Conservation (phyloP, 2,888 invertebrate genomes). For the Oligia latruncula region DNA sequence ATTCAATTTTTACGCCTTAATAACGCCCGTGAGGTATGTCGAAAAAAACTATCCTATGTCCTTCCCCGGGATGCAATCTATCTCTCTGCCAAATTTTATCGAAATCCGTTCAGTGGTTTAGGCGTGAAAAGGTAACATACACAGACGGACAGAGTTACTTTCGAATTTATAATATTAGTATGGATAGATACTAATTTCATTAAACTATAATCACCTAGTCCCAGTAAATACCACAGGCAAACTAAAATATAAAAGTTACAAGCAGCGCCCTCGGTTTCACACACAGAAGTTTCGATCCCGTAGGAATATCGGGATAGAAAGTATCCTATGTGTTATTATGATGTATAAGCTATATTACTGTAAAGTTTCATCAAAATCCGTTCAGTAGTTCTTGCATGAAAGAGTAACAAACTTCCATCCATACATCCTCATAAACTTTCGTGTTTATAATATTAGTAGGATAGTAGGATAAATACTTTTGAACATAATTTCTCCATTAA, state of each 20-base stretch:
- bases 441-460: not conserved
- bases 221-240: conserved; percentile 59
- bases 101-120: no score
- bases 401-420: not conserved
- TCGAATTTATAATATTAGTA: no score
- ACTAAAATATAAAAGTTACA: conserved; percentile 55
- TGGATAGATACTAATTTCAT: conserved; percentile 40
- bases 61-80: no score
- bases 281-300: not conserved
- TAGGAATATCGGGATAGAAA: not conserved
- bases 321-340: not conserved
- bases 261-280: not conserved
- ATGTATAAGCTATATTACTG: no score
- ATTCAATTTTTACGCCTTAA: conserved; percentile 57
- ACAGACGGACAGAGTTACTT: no score
- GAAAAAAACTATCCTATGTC: no score
- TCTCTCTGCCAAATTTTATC: no score
- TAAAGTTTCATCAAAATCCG: no score
- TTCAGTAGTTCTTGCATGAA: not conserved
- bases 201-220: conserved; percentile 54
- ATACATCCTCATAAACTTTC: not conserved
- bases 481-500: conserved; percentile 82
- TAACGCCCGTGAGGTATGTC: conserved; percentile 24
- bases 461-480: conserved; percentile 70
- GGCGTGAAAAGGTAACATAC: no score